Conservation (phyloP, 2,888 invertebrate species). For the Archips crataeganus region DNA sequence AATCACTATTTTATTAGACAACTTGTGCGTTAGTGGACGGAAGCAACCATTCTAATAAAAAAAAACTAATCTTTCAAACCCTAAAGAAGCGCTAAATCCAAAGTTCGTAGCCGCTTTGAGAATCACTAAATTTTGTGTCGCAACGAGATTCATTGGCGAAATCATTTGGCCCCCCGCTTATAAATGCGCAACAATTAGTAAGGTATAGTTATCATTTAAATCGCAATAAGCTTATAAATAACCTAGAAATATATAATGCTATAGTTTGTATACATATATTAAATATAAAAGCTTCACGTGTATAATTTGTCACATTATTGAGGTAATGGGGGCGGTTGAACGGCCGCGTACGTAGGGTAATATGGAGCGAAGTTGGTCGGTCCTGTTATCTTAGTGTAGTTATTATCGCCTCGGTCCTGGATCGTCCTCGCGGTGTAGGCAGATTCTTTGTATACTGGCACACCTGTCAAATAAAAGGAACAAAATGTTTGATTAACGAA, state of each 20-base stretch:
- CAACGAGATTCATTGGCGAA: conserved; percentile 23
- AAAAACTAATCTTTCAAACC: background rate
- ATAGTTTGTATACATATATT: conserved; percentile 22
- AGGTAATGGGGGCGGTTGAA: conserved; percentile 84
- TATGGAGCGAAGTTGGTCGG: conserved; percentile 84
- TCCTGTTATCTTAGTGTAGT: conserved; percentile 82
- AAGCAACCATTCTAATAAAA: conserved; percentile 25
- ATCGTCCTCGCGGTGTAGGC: conserved; percentile 87
- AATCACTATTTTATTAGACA: background rate
- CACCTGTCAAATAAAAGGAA: conserved; percentile 74
- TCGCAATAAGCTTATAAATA: conserved; percentile 25
- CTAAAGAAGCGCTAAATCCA: background rate
- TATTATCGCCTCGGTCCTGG: conserved; percentile 87
- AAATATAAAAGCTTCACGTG: conserved; percentile 41
- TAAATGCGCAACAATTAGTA: conserved; percentile 28
- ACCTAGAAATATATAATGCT: conserved; percentile 3
- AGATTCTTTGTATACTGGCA: conserved; percentile 89
- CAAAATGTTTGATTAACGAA: background rate
- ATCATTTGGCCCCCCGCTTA: conserved; percentile 19
- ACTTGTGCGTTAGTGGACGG: conserved; percentile 37
- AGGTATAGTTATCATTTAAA: conserved; percentile 18
- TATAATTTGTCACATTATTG: conserved; percentile 54
- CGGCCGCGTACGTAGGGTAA: conserved; percentile 87
- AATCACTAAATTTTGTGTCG: conserved; percentile 2
- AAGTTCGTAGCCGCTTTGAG: conserved; percentile 1